Base-by-base conservation (phyloP, 2,797 vertebrate genomes). In the Gorsachius magnificus region DNA sequence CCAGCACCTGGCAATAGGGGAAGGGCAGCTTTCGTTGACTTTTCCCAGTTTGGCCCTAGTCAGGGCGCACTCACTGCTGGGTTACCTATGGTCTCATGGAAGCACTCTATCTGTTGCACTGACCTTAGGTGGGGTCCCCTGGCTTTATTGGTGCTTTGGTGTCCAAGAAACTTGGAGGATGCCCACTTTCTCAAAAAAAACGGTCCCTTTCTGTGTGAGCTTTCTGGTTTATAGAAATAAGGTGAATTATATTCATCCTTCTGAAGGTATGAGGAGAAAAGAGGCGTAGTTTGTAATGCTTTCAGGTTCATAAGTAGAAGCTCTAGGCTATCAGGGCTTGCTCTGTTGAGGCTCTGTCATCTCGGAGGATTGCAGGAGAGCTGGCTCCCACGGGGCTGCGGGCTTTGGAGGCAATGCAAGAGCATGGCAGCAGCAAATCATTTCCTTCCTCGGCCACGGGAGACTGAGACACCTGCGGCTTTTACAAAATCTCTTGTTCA, bases 321-420 rank as follows among this genome's bases (percentile, higher is more conserved):
- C 8, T 76, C 66, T 76, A 66, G 17, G n/a, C n/a, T 17, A 45
- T 50, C 41, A 41, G 16, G 36, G 28, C 48, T 91, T 70, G 20
- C 38, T 70, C 57, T 72, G 18, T 14, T 76, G 16, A 61, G 56
- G 22, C 31, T 76, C 57, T 46, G 58, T 36, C 5, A 2, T 82
- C 36, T 79, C 0, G 0, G 35, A 70, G 46, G 26, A 38, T 33
- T 81, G 16, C 1, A 0, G 20, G 22, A 63, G 16, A 11, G 3
- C 16, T 21, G 28, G 19, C 12, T 51, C 19, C n/a, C n/a, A 31
- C 0, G 2, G 16, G 12, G 8, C 24, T 0, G 0, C 4, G 8
- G 57, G n/a, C 28, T 83, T 60, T 65, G 79, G 53, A 80, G 56
- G 38, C 22, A 48, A 20, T 5, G 20, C 31, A 77, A 33, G n/a